These are phyloP conservation scores for Ophion ellenae DNA, from an alignment of 2,888 invertebrate species.

Conservation along the genomic window DNA sequence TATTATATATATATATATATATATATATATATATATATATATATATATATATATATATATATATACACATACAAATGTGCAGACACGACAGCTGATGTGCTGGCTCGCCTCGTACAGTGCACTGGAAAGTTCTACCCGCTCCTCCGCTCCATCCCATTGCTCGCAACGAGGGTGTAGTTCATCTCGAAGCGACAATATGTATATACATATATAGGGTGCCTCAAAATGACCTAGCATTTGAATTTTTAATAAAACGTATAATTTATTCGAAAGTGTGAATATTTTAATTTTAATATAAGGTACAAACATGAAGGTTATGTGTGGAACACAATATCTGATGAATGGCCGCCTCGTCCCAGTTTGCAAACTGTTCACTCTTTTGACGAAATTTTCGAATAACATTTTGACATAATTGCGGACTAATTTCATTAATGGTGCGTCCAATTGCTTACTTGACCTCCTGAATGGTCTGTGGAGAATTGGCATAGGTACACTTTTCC, in stretches of 20 bases:
- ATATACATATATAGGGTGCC: neutral
- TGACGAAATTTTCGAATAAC: too few species aligned
- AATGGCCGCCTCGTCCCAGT: too few species aligned
- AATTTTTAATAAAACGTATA: neutral
- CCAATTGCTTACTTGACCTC: too few species aligned
- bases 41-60: neutral
- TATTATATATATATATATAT: neutral
- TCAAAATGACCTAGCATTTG: neutral
- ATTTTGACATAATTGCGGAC: too few species aligned
- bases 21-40: slow-evolving; percentile 1
- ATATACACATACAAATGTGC: neutral
- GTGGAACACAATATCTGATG: too few species aligned
- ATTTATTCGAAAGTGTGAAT: too few species aligned
- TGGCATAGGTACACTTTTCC: too few species aligned
- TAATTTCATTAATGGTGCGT: too few species aligned
- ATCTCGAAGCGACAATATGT: slow-evolving; percentile 69
- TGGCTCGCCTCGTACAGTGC: slow-evolving; percentile 42
- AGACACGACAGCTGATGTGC: slow-evolving; percentile 45
- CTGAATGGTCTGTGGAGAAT: too few species aligned
- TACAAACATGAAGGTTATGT: too few species aligned
- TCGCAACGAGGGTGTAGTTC: slow-evolving; percentile 69
- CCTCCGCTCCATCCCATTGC: slow-evolving; percentile 10
- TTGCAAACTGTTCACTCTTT: too few species aligned
- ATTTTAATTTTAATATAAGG: too few species aligned
- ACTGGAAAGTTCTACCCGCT: slow-evolving; percentile 29